Evolutionary conservation across 37 sponge, comb jelly and placozoan genomes (phyloP).

Genomic region (Trichoplax adhaerens): DNA sequence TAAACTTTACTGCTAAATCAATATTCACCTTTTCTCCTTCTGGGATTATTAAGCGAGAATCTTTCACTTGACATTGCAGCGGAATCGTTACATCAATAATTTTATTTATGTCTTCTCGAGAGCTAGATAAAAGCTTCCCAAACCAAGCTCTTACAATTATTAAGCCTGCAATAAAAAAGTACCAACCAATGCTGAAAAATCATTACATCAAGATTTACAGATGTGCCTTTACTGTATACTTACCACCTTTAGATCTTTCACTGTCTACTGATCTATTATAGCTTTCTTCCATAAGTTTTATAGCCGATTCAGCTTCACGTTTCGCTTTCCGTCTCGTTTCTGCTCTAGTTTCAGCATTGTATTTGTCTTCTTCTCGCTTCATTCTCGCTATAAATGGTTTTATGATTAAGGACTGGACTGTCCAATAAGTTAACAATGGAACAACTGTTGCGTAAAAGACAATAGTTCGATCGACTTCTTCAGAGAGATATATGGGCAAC

Average conservation of each 20-base stretch:
- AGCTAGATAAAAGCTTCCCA: conserved; percentile 46
- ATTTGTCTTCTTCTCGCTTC: conserved; percentile 32
- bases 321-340: conserved; percentile 31
- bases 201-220: no score
- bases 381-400: conserved; percentile 37
- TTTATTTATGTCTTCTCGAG: conserved; percentile 19
- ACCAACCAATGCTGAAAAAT: no score
- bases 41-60: conserved; percentile 72
- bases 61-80: conserved; percentile 74
- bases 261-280: conserved; percentile 35
- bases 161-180: not conserved
- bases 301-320: conserved; percentile 53
- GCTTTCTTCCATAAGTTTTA: conserved; percentile 78
- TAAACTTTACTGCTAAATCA: not conserved
- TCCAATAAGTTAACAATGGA: conserved; percentile 49
- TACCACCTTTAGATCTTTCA: conserved; percentile 57
- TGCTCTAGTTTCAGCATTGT: conserved; percentile 20
- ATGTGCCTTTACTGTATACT: no score
- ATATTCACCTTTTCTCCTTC: conserved; percentile 31
- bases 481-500: conserved; percentile 38
- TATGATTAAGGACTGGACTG: conserved; percentile 33
- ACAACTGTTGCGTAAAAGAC: conserved; percentile 54
- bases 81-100: conserved; percentile 76
- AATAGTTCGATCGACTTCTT: conserved; percentile 14
- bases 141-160: conserved; percentile 81